A percentile compares a stretch with the other conserved stretches of the same genome.
These are phyloP conservation scores for Vanessa atalanta DNA, from an alignment of 1,140 invertebrate species.

Conservation along the genomic window DNA sequence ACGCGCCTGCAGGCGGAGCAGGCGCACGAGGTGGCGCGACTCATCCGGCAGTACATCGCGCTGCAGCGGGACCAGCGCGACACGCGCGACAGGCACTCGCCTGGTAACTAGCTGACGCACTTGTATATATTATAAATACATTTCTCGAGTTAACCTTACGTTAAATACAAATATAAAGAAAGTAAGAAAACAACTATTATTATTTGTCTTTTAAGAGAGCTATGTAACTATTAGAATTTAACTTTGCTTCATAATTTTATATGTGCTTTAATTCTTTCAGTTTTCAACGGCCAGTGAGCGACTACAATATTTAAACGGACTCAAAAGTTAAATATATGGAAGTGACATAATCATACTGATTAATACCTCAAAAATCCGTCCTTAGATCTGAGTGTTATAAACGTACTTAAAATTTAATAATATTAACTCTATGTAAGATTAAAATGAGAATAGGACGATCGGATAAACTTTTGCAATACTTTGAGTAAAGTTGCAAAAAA, in stretches of 20 bases:
- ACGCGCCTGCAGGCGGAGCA: slow-evolving; percentile 98
- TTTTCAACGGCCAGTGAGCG: slow-evolving; percentile 55
- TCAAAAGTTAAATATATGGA: slow-evolving; percentile 25
- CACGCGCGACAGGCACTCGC: slow-evolving; percentile 11
- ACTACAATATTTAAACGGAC: slow-evolving; percentile 20
- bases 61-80: slow-evolving; percentile 77
- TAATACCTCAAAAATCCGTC: slow-evolving; percentile 26
- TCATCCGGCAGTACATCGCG: slow-evolving; percentile 97
- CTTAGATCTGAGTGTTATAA: slow-evolving; percentile 25
- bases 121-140: too few relatives aligned
- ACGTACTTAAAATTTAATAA: slow-evolving; percentile 27
- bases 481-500: slow-evolving; percentile 42
- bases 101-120: not conserved
- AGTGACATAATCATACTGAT: slow-evolving; percentile 12
- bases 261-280: slow-evolving; percentile 45
- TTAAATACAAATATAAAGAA: too few relatives aligned
- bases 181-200: too few relatives aligned
- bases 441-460: slow-evolving; percentile 76
- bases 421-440: slow-evolving; percentile 47
- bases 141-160: too few relatives aligned
- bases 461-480: slow-evolving; percentile 37
- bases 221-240: too few relatives aligned
- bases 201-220: too few relatives aligned
- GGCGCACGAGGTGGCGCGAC: slow-evolving; percentile 95
- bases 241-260: not conserved